Conservation (phyloP, 2,888 invertebrate species). For the Chrysolina americana region DNA sequence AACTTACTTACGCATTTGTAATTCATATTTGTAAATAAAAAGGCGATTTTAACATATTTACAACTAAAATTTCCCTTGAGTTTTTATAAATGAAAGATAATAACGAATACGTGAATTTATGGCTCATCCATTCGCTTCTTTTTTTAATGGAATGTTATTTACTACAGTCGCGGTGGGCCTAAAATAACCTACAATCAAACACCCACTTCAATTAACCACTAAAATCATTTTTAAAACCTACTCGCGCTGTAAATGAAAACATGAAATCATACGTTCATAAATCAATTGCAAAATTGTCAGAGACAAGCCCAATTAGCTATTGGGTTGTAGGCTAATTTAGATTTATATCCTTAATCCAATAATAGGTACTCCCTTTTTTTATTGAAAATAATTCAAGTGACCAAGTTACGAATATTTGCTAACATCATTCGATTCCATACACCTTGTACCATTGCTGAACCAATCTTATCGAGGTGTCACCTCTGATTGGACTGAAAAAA, state of each 20-base stretch:
- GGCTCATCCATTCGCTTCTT: background rate
- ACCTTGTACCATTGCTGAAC: too few species aligned
- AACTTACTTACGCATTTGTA: too few species aligned
- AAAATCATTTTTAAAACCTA: conserved; percentile 18
- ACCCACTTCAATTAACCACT: conserved; percentile 4
- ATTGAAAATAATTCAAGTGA: too few species aligned
- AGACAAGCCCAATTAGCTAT: background rate
- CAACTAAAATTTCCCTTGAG: too few species aligned
- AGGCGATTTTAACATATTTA: too few species aligned
- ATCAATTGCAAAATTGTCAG: conserved; percentile 14
- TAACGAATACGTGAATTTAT: background rate
- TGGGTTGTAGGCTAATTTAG: background rate
- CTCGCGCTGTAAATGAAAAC: conserved; percentile 22
- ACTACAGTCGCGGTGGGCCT: conserved; percentile 1
- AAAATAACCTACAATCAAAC: conserved; percentile 23
- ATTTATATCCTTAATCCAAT: background rate
- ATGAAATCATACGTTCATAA: conserved; percentile 18
- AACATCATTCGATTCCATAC: too few species aligned
- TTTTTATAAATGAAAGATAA: background rate
- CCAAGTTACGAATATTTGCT: too few species aligned
- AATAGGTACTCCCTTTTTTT: too few species aligned
- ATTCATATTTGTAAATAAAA: too few species aligned
- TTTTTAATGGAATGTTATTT: conserved; percentile 14
- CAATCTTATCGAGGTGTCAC: too few species aligned
- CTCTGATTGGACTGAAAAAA: too few species aligned